phyloP scores from a whole-genome alignment of 2,888 invertebrate species.

The Helleia helle region DNA sequence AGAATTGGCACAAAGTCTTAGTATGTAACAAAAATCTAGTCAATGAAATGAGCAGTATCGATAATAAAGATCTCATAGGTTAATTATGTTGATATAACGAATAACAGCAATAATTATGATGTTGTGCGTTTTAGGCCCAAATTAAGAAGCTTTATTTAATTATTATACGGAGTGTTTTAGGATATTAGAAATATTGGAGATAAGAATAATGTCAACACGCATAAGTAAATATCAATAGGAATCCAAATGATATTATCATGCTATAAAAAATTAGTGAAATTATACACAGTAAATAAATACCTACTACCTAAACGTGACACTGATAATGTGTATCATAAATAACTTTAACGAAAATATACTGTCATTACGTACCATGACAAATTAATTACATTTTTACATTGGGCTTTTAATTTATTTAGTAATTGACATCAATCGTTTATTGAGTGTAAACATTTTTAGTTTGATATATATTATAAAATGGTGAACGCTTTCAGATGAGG shows the following conservation, averaged over 20 bases:
- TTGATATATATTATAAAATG: slow-evolving; percentile 19
- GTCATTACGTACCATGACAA: background rate
- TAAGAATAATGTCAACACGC: background rate
- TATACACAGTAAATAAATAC: background rate
- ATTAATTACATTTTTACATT: background rate
- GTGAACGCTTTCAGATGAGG: slow-evolving; percentile 42
- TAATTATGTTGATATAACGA: background rate
- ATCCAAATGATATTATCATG: background rate
- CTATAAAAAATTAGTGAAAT: background rate
- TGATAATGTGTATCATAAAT: background rate
- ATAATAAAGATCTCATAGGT: slow-evolving; percentile 1
- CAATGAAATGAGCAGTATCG: slow-evolving; percentile 2
- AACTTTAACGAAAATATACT: background rate
- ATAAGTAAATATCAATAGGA: background rate
- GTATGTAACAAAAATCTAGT: slow-evolving; percentile 4
- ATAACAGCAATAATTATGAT: slow-evolving; percentile 6
- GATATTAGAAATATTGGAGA: background rate
- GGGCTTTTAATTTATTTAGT: background rate
- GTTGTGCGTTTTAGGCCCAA: background rate
- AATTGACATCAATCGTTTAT: too few relatives aligned
- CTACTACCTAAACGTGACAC: background rate
- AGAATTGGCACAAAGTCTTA: slow-evolving; percentile 7
- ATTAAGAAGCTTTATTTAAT: background rate
- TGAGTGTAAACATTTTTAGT: too few relatives aligned
- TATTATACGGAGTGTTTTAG: too few relatives aligned